Base-by-base conservation (phyloP, 2,113 vertebrate genomes). In the Chionomys nivalis region DNA sequence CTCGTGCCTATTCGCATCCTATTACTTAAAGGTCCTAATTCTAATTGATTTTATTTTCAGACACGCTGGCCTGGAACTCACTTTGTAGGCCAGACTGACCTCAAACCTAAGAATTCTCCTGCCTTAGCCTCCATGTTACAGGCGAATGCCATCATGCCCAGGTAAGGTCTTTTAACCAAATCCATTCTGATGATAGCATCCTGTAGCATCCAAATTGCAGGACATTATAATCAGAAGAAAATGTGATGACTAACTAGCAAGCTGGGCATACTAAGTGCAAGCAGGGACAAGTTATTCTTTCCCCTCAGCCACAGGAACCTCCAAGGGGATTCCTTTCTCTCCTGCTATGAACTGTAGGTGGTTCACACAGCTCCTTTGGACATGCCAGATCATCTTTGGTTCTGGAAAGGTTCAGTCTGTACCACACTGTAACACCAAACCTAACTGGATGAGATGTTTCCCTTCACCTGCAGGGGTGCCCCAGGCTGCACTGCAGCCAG, bases 361-460 rank as follows among this genome's bases (percentile, higher is more conserved):
- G 88, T 66, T 87, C 85, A 42, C 44, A 16, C 11, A 88, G 93
- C 85, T 86, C 76, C 86, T 55, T 81, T 88, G 89, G 81, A 92
- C 87, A 82, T n/a, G 77, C 36, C 61, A 68, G 68, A 70, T 24
- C 75, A 26, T 85, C 94, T 96, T 97, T 96, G 90, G 95, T 87
- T 96, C 68, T 94, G 49, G 33, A 61, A 61, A 90, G 49, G 9
- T 94, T 58, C 76, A 94, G 36, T 55, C 47, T 31, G 24, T 66
- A 5, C 63, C 73, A 87, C 78, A 94, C 39, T n/a, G 58, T 73
- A 91, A 58, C 0, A 39, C 13, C n/a, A 47, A 58, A 52, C 12
- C 16, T 82, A 5, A 73, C 49, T 82, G 49, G n/a, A 9, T 91
- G 72, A 79, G 58, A 87, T 26, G 4, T 72, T 92, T 39, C 55